A percentile compares a stretch with the other conserved stretches of the same genome.
These are phyloP conservation scores for Plusia festucae DNA, from an alignment of 2,888 invertebrate genomes.

Conservation along the genomic window DNA sequence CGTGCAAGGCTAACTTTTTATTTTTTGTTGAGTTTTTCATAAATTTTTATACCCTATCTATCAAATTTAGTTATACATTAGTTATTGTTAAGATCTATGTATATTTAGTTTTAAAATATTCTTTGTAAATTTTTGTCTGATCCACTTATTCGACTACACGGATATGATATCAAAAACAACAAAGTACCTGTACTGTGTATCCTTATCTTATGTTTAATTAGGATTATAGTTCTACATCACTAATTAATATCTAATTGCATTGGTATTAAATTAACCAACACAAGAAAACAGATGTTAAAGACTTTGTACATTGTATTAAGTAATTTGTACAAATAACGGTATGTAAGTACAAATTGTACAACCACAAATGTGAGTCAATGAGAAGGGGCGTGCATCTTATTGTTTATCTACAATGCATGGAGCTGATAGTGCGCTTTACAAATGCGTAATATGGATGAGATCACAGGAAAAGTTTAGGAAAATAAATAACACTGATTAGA, in stretches of 20 bases:
- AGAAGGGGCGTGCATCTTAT: slow-evolving; percentile 61
- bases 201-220: slow-evolving; percentile 3
- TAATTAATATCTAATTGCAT: slow-evolving; percentile 1
- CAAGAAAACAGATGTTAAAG: neutral
- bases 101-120: too few relatives aligned
- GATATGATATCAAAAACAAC: neutral
- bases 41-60: neutral
- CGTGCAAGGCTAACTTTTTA: neutral
- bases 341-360: slow-evolving; percentile 22
- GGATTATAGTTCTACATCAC: neutral
- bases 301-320: slow-evolving; percentile 9
- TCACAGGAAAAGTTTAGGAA: slow-evolving; percentile 82
- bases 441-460: slow-evolving; percentile 78
- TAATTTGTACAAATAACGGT: slow-evolving; percentile 26
- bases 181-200: neutral
- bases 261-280: neutral
- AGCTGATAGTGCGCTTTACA: slow-evolving; percentile 46
- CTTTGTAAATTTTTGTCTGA: too few relatives aligned
- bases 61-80: neutral
- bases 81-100: too few relatives aligned
- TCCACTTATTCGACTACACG: too few relatives aligned
- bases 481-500: slow-evolving; percentile 80
- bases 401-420: slow-evolving; percentile 58
- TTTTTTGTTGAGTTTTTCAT: neutral
- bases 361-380: slow-evolving; percentile 57